These are phyloP conservation scores for Cheilosia soror DNA, from an alignment of 2,888 invertebrate species.

Conservation along the genomic window DNA sequence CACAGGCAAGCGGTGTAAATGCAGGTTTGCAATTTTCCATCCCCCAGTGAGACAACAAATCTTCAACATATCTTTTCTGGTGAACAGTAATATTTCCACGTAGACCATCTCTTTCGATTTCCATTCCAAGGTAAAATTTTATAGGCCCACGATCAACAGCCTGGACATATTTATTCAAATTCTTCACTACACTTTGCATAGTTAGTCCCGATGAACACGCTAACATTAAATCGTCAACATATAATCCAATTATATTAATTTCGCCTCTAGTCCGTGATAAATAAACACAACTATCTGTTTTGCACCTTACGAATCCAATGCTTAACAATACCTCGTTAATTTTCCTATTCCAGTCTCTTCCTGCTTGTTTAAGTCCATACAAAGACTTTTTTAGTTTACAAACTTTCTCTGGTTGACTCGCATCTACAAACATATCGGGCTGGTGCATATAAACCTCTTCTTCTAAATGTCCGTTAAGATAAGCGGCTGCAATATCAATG, in stretches of 20 bases:
- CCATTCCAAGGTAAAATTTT: conserved; percentile 59
- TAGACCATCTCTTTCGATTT: conserved; percentile 51
- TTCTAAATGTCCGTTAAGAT: conserved; percentile 61
- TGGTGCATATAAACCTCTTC: conserved; percentile 67
- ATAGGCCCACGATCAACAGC: conserved; percentile 53
- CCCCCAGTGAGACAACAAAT: conserved; percentile 51
- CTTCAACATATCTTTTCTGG: conserved; percentile 38
- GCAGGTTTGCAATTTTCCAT: conserved; percentile 59
- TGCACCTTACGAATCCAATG: conserved; percentile 49
- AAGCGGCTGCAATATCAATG: conserved; percentile 37
- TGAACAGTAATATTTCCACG: conserved; percentile 44
- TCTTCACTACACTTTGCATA: conserved; percentile 19
- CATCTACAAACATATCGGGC: conserved; percentile 56
- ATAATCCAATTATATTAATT: conserved; percentile 43
- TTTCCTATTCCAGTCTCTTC: conserved; percentile 60
- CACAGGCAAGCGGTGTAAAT: conserved; percentile 50
- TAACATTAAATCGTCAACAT: conserved; percentile 61
- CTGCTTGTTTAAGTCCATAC: conserved; percentile 64
- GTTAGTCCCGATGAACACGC: conserved; percentile 34
- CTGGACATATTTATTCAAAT: conserved; percentile 53
- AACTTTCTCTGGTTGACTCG: conserved; percentile 28
- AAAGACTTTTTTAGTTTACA: conserved; percentile 41
- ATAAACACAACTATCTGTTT: conserved; percentile 42
- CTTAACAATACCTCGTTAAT: conserved; percentile 47
- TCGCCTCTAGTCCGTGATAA: conserved; percentile 19